Evolutionary conservation across 2,113 vertebrate species (phyloP).

Genomic region (Daubentonia madagascariensis): DNA sequence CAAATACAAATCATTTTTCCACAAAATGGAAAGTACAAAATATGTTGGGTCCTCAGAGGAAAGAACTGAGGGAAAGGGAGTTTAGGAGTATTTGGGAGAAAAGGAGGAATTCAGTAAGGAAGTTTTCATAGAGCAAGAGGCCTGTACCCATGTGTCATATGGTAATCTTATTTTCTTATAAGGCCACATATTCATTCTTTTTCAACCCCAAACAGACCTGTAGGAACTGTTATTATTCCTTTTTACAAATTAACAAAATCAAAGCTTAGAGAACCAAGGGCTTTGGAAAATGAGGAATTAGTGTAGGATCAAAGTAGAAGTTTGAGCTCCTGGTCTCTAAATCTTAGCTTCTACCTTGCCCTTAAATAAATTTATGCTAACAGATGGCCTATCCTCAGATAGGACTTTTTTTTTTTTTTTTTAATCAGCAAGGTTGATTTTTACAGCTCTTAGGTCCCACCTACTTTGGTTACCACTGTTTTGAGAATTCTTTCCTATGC

Average conservation of each 20-base stretch:
- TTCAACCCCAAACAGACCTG: background rate
- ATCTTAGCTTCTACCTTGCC: background rate
- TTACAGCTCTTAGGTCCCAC: background rate
- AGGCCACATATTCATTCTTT: background rate
- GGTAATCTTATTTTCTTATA: background rate
- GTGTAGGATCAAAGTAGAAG: background rate
- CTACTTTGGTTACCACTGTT: background rate
- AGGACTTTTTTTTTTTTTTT: background rate
- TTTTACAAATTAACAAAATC: conserved; percentile 17
- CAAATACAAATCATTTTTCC: background rate
- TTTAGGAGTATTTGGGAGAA: background rate
- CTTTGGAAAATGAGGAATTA: conserved; percentile 24
- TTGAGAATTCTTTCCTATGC: background rate
- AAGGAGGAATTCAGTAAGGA: background rate
- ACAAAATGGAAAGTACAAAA: background rate
- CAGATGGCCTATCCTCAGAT: conserved; percentile 11
- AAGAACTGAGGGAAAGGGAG: background rate
- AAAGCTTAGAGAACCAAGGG: background rate
- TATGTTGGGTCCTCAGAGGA: background rate
- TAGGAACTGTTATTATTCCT: background rate
- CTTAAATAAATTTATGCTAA: conserved; percentile 13
- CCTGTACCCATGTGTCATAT: fast-evolving
- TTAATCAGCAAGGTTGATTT: background rate
- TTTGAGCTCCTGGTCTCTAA: background rate
- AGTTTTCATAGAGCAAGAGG: background rate